Evolutionary conservation across 2,113 vertebrate genomes (phyloP).

Genomic region (Acrocephalus kingi): DNA sequence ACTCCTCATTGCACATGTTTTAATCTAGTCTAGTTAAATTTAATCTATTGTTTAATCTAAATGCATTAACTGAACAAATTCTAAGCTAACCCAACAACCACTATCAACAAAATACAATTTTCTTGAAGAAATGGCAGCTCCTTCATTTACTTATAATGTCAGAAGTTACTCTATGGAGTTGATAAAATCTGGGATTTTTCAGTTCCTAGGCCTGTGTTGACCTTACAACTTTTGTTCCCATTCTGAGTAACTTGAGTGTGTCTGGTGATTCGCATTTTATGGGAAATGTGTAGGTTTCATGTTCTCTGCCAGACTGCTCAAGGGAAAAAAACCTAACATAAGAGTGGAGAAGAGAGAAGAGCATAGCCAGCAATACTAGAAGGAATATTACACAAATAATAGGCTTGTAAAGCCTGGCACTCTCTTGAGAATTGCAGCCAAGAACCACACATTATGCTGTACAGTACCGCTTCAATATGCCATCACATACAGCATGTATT

Average conservation of each 20-base stretch:
- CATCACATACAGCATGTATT: not conserved
- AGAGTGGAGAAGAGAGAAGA: not conserved
- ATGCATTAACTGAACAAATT: not conserved
- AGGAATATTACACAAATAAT: slow-evolving; percentile 40
- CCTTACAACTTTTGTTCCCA: not conserved
- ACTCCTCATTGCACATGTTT: not conserved
- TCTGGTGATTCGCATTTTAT: not conserved
- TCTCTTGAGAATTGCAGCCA: not conserved
- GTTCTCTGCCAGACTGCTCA: not conserved
- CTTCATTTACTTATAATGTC: not conserved
- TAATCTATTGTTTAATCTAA: not conserved
- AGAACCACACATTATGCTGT: not conserved
- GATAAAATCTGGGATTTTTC: not conserved
- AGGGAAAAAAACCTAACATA: not conserved
- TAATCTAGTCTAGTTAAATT: not conserved
- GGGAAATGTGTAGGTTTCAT: not conserved
- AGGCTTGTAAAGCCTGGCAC: slow-evolving; percentile 1
- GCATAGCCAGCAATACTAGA: not conserved
- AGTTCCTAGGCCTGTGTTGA: not conserved
- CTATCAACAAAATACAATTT: not conserved
- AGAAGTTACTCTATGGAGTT: not conserved
- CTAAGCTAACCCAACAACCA: not conserved
- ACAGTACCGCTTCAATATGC: not conserved
- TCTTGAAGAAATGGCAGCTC: not conserved
- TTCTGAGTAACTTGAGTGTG: not conserved